Conservation (phyloP, 1,140 invertebrate species). For the Paralvinella palmiformis region DNA sequence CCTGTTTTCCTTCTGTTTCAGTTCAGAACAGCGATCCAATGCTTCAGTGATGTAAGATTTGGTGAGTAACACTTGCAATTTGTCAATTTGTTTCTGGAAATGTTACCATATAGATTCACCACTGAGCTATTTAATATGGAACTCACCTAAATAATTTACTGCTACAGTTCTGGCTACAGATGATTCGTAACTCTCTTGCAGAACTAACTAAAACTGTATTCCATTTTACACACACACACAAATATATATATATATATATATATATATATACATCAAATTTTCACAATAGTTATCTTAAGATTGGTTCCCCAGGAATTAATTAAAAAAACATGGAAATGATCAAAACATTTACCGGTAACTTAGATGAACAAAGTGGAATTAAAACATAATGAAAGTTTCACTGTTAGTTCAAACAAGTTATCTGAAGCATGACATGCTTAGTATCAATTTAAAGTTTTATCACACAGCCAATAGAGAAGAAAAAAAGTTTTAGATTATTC, state of each 20-base stretch:
- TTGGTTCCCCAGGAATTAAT: too few species aligned
- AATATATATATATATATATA: not conserved
- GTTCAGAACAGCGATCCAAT: not conserved
- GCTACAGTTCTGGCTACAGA: too few species aligned
- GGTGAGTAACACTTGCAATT: not conserved
- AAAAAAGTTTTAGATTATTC: not conserved
- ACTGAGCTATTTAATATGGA: too few species aligned
- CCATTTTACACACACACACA: not conserved
- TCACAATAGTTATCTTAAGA: too few species aligned
- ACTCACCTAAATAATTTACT: too few species aligned
- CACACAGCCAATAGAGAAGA: not conserved
- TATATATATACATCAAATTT: not conserved
- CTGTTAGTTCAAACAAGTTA: not conserved
- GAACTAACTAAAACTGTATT: not conserved
- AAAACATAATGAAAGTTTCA: not conserved
- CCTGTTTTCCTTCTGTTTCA: not conserved
- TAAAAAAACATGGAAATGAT: too few species aligned
- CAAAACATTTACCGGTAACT: not conserved
- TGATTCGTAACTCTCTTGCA: not conserved
- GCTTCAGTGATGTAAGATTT: not conserved
- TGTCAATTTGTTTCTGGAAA: slow-evolving; percentile 3
- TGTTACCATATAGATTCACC: too few species aligned
- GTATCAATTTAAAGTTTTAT: not conserved
- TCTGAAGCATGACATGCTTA: not conserved
- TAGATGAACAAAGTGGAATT: not conserved